Percentiles rank a stretch among this genome's conserved stretches.
These are phyloP conservation scores for Porites rus DNA, from an alignment of 92 coral and sea anemone species.

Conservation along the genomic window DNA sequence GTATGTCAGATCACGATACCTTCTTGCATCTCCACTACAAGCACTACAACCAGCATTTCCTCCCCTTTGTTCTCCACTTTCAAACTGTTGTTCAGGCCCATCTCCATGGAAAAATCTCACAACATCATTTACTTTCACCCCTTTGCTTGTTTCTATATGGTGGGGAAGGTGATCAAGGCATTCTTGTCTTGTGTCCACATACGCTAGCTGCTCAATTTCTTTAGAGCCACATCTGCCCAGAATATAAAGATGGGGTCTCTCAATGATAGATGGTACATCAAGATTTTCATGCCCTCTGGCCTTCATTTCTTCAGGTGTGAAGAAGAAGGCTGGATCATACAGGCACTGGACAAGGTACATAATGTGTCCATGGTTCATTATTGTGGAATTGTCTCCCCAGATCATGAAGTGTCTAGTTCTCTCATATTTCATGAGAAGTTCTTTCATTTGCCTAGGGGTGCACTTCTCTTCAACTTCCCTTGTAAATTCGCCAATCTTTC, in stretches of 20 bases:
- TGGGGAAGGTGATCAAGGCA: not conserved
- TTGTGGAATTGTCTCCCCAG: slow-evolving; percentile 28
- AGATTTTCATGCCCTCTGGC: not conserved
- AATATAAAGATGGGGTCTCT: not conserved
- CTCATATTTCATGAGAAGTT: not conserved
- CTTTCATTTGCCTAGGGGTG: not conserved
- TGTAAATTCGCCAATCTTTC: not conserved
- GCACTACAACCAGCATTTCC: slow-evolving; percentile 47
- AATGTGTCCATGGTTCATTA: slow-evolving; percentile 14
- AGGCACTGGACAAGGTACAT: not conserved
- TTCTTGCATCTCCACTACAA: slow-evolving; percentile 57
- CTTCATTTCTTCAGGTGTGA: not conserved
- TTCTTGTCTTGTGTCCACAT: not conserved
- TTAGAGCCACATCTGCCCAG: slow-evolving; percentile 3
- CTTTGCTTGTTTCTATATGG: slow-evolving; percentile 7
- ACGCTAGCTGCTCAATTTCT: slow-evolving; percentile 1
- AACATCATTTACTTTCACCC: slow-evolving; percentile 46
- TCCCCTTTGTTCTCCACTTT: slow-evolving; percentile 51
- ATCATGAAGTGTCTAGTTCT: slow-evolving; percentile 1
- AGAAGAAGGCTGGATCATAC: slow-evolving; percentile 11
- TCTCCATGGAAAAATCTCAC: slow-evolving; percentile 72
- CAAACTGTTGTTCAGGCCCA: slow-evolving; percentile 55
- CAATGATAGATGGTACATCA: slow-evolving; percentile 1
- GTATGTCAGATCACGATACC: slow-evolving; percentile 29
- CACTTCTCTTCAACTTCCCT: too few relatives aligned